phyloP scores from a whole-genome alignment of 2,888 invertebrate species.

The Drosophila borborema region DNA sequence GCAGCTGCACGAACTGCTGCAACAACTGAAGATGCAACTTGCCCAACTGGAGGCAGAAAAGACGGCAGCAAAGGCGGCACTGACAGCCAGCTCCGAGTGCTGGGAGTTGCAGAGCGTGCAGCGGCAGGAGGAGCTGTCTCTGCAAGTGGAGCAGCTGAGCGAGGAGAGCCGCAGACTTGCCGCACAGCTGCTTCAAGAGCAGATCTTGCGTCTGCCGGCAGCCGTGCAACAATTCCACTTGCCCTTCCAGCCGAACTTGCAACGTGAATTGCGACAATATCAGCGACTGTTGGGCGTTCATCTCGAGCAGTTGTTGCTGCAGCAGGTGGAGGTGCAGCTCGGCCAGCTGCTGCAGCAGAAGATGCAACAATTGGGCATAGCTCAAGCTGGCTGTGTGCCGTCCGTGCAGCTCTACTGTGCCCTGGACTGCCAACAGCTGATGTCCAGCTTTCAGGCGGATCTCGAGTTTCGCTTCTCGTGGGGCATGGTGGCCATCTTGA shows the following conservation, averaged over 20 bases:
- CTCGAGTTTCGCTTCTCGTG: conserved; percentile 97
- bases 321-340: conserved; percentile 92
- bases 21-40: conserved; percentile 88
- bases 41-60: conserved; percentile 87
- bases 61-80: conserved; percentile 88
- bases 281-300: conserved; percentile 96
- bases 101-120: conserved; percentile 94
- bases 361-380: conserved; percentile 87
- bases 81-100: conserved; percentile 91
- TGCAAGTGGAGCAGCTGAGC: conserved; percentile 96
- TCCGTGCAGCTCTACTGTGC: conserved; percentile 94
- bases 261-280: conserved; percentile 93
- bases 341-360: conserved; percentile 93
- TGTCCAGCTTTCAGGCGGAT: conserved; percentile 97
- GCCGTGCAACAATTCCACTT: conserved; percentile 95
- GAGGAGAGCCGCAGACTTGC: conserved; percentile 96
- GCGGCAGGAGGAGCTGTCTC: conserved; percentile 95
- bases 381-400: conserved; percentile 88
- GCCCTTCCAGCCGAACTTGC: conserved; percentile 94
- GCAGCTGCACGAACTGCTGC: conserved; percentile 89
- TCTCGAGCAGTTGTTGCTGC: conserved; percentile 94
- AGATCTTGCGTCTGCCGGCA: conserved; percentile 95
- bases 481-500: conserved; percentile 94
- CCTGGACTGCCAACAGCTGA: conserved; percentile 97
- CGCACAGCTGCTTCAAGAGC: conserved; percentile 96